Percentiles rank a stretch among this genome's conserved stretches.
phyloP scores from a whole-genome alignment of 2,113 vertebrate species.

The Corythaeola cristata region DNA sequence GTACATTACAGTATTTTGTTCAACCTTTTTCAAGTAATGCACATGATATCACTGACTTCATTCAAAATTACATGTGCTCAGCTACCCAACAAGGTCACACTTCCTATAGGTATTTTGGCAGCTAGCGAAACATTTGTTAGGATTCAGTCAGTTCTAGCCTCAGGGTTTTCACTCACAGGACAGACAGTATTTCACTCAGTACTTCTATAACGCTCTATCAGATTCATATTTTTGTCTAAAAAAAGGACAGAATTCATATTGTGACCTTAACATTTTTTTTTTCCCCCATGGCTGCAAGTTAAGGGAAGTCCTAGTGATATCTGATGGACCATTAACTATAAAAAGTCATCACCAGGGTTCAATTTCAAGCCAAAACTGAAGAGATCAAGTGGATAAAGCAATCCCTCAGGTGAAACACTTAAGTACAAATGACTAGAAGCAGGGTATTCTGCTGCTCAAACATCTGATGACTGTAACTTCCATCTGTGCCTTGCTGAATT shows the following conservation, averaged over 20 bases:
- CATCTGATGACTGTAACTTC: conserved; percentile 10
- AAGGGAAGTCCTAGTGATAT: not conserved
- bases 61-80: not conserved
- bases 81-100: not conserved
- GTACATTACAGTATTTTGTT: not conserved
- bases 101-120: not conserved
- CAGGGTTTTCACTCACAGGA: not conserved
- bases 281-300: not conserved
- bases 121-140: not conserved
- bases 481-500: conserved; percentile 21
- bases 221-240: not conserved
- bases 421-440: conserved; percentile 1
- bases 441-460: not conserved
- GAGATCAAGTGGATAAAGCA: not conserved
- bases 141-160: not conserved
- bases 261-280: not conserved
- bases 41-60: not conserved
- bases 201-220: not conserved
- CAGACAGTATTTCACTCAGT: not conserved
- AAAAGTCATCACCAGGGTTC: not conserved
- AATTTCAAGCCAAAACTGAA: not conserved
- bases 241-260: not conserved
- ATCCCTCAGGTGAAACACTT: not conserved
- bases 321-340: not conserved
- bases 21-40: not conserved